Base-by-base conservation (phyloP, 2,797 vertebrate species). In the Synaphobranchus kaupii region DNA sequence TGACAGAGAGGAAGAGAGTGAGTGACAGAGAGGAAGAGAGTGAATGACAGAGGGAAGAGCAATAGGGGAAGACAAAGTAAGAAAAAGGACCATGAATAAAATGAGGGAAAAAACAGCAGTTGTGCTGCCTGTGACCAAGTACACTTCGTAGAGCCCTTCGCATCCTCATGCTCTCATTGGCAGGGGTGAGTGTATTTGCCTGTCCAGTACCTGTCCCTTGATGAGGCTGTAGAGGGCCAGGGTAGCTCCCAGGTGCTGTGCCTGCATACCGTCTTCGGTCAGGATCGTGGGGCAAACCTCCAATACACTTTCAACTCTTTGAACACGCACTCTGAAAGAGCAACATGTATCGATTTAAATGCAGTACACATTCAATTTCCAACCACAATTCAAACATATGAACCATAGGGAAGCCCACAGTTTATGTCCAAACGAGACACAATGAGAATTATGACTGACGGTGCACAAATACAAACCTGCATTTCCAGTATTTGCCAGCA, bases 221-320 rank as follows among this genome's bases (percentile, higher is more conserved):
- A 98, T 94, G 89, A 99, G 93, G 86, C 91, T 97, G 93, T 98
- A 99, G 15, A 99, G 97, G 0, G 98, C 98, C 89, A 98, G 92
- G 0, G 98, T 99, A 81, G 99, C 98, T 87, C 94, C 98, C 86
- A 99, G 94, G 90, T 99, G 98, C 80, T 99, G 99, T 2, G 99
- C 98, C 93, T 99, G 98, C 98, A 99, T 99, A 89, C 97, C 92
- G 81, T 99, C 99, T 91, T 99, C 99, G 0, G 98, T 99, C 89
- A 99, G 86, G 10, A 99, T 98, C 28, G 96, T 97, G 84, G 99
- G 98, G 92, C 98, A 99, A 28, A 98, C 97, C 31, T 96, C 93
- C 90, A 99, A 93, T 2, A 97, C 91, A 82, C 98, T 97, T 5
- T 97, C 97, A 15, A 90, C 89, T 88, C 95, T 98, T 88, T 96